Conservation (phyloP, 2,797 vertebrate genomes). For the Phoebastria nigripes region DNA sequence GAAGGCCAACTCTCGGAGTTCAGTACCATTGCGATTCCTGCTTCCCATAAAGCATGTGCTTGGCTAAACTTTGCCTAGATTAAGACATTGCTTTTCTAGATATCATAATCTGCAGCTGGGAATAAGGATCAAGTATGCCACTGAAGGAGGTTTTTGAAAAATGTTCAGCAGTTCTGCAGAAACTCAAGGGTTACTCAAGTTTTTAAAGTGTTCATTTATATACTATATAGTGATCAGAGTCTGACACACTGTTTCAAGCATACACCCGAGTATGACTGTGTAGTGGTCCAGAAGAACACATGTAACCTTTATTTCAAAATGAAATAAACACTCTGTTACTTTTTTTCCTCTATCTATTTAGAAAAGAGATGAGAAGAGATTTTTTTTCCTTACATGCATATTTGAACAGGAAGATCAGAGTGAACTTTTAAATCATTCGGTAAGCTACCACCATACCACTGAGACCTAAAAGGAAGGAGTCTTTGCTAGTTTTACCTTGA, state of each 20-base stretch:
- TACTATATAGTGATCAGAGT: not conserved
- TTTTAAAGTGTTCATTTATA: not conserved
- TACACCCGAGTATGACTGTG: not conserved
- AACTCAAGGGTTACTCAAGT: not conserved
- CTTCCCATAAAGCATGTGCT: not conserved
- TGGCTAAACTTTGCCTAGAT: not conserved
- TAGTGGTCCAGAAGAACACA: not conserved
- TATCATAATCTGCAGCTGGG: not conserved
- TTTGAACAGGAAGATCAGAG: not conserved
- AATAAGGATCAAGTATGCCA: not conserved
- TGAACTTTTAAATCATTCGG: not conserved
- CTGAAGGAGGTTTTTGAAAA: not conserved
- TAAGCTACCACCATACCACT: not conserved
- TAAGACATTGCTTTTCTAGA: not conserved
- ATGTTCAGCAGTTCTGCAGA: not conserved
- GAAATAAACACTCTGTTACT: not conserved
- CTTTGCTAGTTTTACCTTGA: not conserved
- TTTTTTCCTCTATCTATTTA: not conserved
- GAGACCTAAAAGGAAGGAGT: not conserved
- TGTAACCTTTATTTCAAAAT: not conserved
- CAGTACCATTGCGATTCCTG: not conserved
- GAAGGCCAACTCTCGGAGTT: not conserved
- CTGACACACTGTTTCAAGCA: not conserved
- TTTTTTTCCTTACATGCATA: not conserved
- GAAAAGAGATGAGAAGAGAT: not conserved